A percentile compares a stretch with the other conserved stretches of the same genome.
phyloP scores from a whole-genome alignment of 1,140 invertebrate genomes.

The Cecropterus lyciades region DNA sequence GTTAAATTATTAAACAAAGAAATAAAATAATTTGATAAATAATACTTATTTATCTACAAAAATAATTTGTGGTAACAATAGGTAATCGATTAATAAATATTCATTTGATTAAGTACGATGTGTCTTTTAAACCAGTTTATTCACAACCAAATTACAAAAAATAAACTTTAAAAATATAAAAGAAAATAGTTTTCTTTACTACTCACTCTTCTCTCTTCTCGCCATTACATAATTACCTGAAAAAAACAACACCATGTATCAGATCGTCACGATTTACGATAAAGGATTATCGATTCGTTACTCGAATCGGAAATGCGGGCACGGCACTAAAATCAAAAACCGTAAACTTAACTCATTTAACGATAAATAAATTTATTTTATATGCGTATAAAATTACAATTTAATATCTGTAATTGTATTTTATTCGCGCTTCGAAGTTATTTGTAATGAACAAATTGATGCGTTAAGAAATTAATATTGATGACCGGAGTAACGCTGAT shows the following conservation, averaged over 20 bases:
- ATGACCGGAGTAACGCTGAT: no score
- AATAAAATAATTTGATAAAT: no score
- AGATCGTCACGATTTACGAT: background rate
- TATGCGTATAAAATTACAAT: conserved; percentile 27
- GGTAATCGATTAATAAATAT: no score
- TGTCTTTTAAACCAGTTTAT: no score
- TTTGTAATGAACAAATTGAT: background rate
- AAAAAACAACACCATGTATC: conserved; percentile 6
- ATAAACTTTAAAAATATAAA: no score
- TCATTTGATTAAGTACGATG: no score
- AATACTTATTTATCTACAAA: no score
- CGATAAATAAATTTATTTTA: conserved; percentile 61
- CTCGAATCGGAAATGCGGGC: conserved; percentile 54
- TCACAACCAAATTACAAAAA: no score
- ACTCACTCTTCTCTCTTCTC: conserved; percentile 21
- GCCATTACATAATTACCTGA: conserved; percentile 32
- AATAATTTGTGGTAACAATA: no score
- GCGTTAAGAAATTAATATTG: no score
- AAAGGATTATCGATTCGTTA: conserved; percentile 11
- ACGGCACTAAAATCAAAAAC: conserved; percentile 55
- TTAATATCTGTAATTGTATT: conserved; percentile 16
- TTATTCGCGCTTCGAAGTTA: conserved; percentile 7
- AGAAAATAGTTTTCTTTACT: background rate
- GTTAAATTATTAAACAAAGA: no score
- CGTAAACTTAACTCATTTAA: conserved; percentile 58